Conservation (phyloP, 1,140 invertebrate species). For the Sarcophaga bullata region DNA sequence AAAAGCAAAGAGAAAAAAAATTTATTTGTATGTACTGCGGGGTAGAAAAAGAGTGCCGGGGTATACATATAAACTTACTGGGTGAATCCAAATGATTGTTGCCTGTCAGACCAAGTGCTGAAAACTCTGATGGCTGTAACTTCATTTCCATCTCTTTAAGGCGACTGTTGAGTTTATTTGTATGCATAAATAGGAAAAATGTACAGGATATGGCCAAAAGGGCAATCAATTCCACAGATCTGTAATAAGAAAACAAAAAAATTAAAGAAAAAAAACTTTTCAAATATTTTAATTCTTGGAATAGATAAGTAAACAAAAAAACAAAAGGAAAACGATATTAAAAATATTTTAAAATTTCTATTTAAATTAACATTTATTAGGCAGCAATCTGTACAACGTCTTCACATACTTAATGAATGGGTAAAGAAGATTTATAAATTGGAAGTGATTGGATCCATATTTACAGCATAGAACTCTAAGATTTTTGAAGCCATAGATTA, state of each 20-base stretch:
- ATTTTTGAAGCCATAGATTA: too few species aligned
- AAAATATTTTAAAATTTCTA: neutral
- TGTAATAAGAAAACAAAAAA: constrained; percentile 64
- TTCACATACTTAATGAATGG: too few species aligned
- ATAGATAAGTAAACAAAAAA: constrained; percentile 14
- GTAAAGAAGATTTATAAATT: too few species aligned
- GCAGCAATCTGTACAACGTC: too few species aligned
- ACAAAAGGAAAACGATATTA: neutral
- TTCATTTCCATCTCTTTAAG: constrained; percentile 80
- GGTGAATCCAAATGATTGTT: constrained; percentile 69
- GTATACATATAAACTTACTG: constrained; percentile 55
- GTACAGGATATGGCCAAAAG: constrained; percentile 81
- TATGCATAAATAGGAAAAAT: constrained; percentile 83
- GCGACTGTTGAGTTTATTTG: constrained; percentile 79
- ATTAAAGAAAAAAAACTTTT: constrained; percentile 40
- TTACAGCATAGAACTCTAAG: too few species aligned
- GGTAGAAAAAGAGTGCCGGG: too few species aligned
- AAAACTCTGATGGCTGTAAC: constrained; percentile 78
- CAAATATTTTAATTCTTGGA: neutral
- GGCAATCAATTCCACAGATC: constrained; percentile 80
- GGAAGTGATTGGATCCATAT: too few species aligned
- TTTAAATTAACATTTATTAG: too few species aligned
- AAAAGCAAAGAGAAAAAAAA: too few species aligned
- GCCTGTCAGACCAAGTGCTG: constrained; percentile 76
- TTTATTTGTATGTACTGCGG: too few species aligned